Base-by-base conservation (phyloP, 2,113 vertebrate genomes). In the Dasyornis broadbenti region DNA sequence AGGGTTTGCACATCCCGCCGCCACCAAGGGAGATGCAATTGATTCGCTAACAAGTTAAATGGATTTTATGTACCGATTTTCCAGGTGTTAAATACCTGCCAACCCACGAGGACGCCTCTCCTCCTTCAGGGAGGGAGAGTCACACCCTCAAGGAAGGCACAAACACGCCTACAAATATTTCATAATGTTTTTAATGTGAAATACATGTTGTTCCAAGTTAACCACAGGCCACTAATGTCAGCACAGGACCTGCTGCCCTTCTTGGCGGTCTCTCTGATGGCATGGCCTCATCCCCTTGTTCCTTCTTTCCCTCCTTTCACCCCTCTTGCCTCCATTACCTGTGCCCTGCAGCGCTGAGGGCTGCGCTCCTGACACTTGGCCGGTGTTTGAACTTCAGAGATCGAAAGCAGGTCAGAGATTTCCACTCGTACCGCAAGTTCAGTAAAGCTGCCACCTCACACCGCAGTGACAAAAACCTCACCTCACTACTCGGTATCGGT, bases 11-110 rank as follows among this genome's bases (percentile, higher is more conserved):
- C 81, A 85, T 79, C 91, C 15, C 49, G 45, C 20, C 31, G 1
- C 11, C 13, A 1, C 81, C 81, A 30, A 31, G 90, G 89, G 94
- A 90, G 59, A 69, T 5, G 39, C 54, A 71, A 89, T 21, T 81
- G 91, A 91, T 94, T 95, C 82, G 10, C 76, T 92, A 94, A 76
- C 94, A 84, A 68, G 82, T 50, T 90, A 94, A 95, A 96, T 91
- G 85, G 92, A 82, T 97, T 96, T 96, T 73, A 40, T 87, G 92
- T 80, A 90, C 87, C 44, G 71, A 23, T 66, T 56, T 70, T 90
- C 69, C 77, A 80, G 1, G 1, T 39, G 73, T 73, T 93, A 89
- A 94, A 96, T 77, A 95, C 92, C 90, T 89, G 75, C 50, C 28
- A 86, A 35, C 85, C 81, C 79, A 64, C 3, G 0, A 82, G 90